Conservation (phyloP, 2,113 vertebrate species). For the Siphamia tubifer region DNA sequence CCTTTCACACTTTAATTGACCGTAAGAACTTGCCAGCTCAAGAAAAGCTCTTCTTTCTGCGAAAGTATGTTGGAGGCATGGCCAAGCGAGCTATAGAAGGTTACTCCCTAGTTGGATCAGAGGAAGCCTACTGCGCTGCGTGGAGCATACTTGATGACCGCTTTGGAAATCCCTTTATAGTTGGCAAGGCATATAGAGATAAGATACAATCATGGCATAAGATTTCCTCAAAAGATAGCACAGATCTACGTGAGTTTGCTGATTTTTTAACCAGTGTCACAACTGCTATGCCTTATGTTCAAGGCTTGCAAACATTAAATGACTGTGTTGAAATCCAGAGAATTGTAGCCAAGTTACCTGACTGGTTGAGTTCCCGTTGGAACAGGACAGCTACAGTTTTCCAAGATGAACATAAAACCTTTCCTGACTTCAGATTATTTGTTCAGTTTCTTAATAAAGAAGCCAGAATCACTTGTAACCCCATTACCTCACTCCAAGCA, state of each 20-base stretch:
- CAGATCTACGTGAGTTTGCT: slow-evolving; percentile 1
- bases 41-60: background rate
- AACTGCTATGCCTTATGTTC: slow-evolving; percentile 26
- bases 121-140: slow-evolving; percentile 10
- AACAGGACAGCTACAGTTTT: too few relatives aligned
- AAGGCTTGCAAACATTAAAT: slow-evolving; percentile 27
- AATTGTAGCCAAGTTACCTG: slow-evolving; percentile 11
- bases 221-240: too few relatives aligned
- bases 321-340: slow-evolving; percentile 27
- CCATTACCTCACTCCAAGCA: too few relatives aligned
- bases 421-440: too few relatives aligned
- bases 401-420: too few relatives aligned
- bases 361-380: too few relatives aligned
- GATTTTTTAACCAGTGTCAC: slow-evolving; percentile 24
- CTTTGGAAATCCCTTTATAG: too few relatives aligned
- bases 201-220: slow-evolving; percentile 14
- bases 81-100: background rate
- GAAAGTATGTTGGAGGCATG: background rate
- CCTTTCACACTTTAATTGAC: background rate
- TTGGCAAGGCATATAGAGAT: too few relatives aligned
- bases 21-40: background rate
- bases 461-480: too few relatives aligned
- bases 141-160: background rate
- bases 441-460: too few relatives aligned
- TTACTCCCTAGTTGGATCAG: too few relatives aligned